phyloP scores from a whole-genome alignment of 2,113 vertebrate species.

The Arizona elegans region DNA sequence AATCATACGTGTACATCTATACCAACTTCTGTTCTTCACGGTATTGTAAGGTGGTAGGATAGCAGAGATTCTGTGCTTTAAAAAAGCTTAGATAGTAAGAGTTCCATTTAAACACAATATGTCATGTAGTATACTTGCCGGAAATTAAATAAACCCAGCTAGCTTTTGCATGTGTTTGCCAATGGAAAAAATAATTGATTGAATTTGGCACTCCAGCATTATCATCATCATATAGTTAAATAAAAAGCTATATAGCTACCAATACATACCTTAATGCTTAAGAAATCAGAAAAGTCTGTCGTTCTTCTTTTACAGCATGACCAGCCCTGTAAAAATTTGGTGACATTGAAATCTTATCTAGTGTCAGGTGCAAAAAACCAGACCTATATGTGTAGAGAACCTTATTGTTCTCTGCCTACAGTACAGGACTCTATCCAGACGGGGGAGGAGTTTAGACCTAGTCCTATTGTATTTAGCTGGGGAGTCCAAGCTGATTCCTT shows the following conservation, averaged over 20 bases:
- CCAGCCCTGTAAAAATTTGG: constrained; percentile 82
- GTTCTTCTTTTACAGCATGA: constrained; percentile 96
- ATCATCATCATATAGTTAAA: not conserved
- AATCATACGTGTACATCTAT: not conserved
- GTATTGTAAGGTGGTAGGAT: not conserved
- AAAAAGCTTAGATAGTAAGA: too few relatives aligned
- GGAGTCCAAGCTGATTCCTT: not conserved
- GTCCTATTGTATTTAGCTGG: not conserved
- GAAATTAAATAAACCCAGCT: not conserved
- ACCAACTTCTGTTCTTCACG: not conserved
- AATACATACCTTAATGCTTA: constrained; percentile 89
- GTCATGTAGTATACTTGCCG: not conserved
- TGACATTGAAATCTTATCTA: not conserved
- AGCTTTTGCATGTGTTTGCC: not conserved
- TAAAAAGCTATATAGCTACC: not conserved
- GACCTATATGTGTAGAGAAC: not conserved
- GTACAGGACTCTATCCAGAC: not conserved
- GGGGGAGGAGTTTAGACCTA: not conserved
- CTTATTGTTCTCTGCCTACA: not conserved
- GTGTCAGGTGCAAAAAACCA: not conserved
- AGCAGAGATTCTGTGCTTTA: not conserved
- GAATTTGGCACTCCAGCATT: not conserved
- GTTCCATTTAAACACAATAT: not conserved
- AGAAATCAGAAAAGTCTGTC: constrained; percentile 96
- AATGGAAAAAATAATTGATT: not conserved